Evolutionary conservation across 1,140 invertebrate genomes (phyloP).

Genomic region (Scaptomyza graminum): DNA sequence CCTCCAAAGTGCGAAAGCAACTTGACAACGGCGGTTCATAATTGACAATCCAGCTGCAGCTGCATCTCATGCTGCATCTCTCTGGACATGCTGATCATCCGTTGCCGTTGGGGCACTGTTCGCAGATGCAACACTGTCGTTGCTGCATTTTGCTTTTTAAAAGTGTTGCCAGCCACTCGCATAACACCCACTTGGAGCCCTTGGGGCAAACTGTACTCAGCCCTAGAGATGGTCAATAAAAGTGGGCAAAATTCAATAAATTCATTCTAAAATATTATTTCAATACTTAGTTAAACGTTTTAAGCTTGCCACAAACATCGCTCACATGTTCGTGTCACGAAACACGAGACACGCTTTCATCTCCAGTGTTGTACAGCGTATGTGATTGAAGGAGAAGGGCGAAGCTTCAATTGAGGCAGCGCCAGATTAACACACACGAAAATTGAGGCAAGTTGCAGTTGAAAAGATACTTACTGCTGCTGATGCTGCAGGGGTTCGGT

Average conservation of each 20-base stretch:
- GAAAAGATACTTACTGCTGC: slow-evolving; percentile 11
- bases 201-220: slow-evolving; percentile 16
- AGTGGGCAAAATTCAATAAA: too few relatives aligned
- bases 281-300: too few relatives aligned
- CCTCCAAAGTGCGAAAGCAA: slow-evolving; percentile 71
- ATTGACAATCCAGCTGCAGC: slow-evolving; percentile 68
- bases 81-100: slow-evolving; percentile 23
- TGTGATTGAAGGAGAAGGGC: slow-evolving; percentile 32
- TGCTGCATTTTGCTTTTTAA: slow-evolving; percentile 56
- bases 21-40: slow-evolving; percentile 66
- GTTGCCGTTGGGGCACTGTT: not conserved
- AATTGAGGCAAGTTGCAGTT: slow-evolving; percentile 48
- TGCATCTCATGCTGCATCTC: slow-evolving; percentile 32
- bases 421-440: slow-evolving; percentile 44
- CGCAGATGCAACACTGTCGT: slow-evolving; percentile 40
- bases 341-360: not conserved
- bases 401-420: slow-evolving; percentile 63
- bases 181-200: slow-evolving; percentile 52
- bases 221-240: not conserved
- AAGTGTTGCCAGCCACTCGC: slow-evolving; percentile 63
- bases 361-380: not conserved
- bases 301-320: too few relatives aligned
- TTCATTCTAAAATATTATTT: too few relatives aligned
- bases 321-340: too few relatives aligned
- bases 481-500: slow-evolving; percentile 12